Conservation (phyloP, 2,113 vertebrate genomes). For the Anser cygnoides region DNA sequence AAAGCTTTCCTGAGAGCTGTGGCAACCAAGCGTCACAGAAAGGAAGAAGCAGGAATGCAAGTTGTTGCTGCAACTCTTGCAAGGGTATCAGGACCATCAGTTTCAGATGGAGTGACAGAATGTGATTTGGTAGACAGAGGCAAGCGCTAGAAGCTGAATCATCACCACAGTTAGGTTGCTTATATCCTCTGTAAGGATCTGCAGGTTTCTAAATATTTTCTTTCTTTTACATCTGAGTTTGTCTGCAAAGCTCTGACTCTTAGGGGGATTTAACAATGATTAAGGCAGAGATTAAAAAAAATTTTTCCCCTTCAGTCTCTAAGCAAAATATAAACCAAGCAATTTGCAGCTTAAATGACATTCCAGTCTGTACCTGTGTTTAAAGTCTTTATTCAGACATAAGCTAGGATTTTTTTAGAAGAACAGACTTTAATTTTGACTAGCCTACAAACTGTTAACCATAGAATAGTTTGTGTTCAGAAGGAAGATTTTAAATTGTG, state of each 20-base stretch:
- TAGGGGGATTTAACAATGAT: constrained; percentile 19
- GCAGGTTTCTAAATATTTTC: not conserved
- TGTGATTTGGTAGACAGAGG: not conserved
- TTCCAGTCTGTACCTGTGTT: not conserved
- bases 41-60: not conserved
- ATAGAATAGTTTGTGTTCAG: not conserved
- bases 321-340: constrained; percentile 5
- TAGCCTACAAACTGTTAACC: not conserved
- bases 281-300: constrained; percentile 24
- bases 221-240: not conserved
- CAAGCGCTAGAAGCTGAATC: not conserved
- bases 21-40: not conserved
- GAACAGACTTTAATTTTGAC: not conserved
- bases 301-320: not conserved
- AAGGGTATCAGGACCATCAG: not conserved
- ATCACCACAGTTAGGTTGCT: not conserved
- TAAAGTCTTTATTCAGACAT: not conserved
- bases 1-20: not conserved
- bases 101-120: constrained; percentile 19
- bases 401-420: not conserved
- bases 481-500: constrained; percentile 1
- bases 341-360: constrained; percentile 18
- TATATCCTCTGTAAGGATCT: not conserved
- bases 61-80: not conserved
- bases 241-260: not conserved